These are phyloP conservation scores for Solen grandis DNA, from an alignment of 1,140 invertebrate species.

Conservation along the genomic window DNA sequence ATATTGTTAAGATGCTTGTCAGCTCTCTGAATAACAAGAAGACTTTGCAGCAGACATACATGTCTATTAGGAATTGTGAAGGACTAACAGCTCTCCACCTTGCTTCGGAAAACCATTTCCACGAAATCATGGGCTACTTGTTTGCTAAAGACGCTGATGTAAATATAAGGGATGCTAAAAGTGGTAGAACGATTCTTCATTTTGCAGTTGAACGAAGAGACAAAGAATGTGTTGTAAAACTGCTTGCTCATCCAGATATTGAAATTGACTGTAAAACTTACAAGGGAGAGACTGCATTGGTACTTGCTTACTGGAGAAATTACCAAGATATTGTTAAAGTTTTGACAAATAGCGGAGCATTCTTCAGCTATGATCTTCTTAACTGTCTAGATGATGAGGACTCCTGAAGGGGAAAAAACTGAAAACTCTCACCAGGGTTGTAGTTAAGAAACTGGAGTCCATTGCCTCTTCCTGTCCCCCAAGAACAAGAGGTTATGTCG, in stretches of 20 bases:
- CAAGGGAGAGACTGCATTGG: constrained; percentile 54
- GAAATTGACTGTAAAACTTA: constrained; percentile 62
- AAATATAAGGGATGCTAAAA: constrained; percentile 84
- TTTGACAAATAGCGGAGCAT: constrained; percentile 56
- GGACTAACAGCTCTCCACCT: constrained; percentile 86
- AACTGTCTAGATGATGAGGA: constrained; percentile 81
- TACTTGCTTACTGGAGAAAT: constrained; percentile 58
- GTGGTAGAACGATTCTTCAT: constrained; percentile 67
- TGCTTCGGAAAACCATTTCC: constrained; percentile 37
- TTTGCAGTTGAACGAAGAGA: constrained; percentile 60
- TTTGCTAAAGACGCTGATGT: constrained; percentile 82
- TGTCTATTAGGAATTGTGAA: constrained; percentile 89
- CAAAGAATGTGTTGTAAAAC: constrained; percentile 27
- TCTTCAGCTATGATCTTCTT: constrained; percentile 63
- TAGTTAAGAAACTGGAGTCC: too few species aligned
- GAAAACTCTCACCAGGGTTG: too few species aligned
- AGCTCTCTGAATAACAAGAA: constrained; percentile 36
- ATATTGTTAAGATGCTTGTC: constrained; percentile 83
- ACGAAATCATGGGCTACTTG: constrained; percentile 41
- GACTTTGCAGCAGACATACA: constrained; percentile 50
- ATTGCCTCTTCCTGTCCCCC: too few species aligned
- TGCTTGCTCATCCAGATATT: constrained; percentile 49
- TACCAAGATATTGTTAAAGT: constrained; percentile 47
- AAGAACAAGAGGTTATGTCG: too few species aligned
- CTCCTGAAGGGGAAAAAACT: too few species aligned